These are phyloP conservation scores for Brachionus plicatilis DNA, from an alignment of 1,140 invertebrate species.

Conservation along the genomic window DNA sequence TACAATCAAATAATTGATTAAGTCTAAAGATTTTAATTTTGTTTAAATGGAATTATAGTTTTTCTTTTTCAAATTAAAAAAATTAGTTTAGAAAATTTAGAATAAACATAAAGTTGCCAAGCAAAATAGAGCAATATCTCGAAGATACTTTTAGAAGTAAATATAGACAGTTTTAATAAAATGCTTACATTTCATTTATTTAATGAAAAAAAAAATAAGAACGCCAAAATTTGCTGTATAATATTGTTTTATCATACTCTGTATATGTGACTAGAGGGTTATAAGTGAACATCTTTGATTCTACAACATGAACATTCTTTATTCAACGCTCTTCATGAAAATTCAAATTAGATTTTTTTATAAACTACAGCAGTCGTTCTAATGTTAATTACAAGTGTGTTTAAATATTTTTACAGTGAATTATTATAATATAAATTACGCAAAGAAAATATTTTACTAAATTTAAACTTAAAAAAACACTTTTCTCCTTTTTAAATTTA, in stretches of 20 bases:
- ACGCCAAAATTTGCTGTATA: not conserved
- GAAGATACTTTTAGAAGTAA: not conserved
- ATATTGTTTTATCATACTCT: not conserved
- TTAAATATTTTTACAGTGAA: not conserved
- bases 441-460: not conserved
- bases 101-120: not conserved
- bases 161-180: not conserved
- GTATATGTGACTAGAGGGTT: not conserved
- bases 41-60: not conserved
- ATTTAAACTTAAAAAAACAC: not conserved
- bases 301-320: not conserved
- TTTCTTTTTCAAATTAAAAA: not conserved
- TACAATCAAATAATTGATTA: no score
- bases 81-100: not conserved
- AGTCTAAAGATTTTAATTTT: no score
- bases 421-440: not conserved
- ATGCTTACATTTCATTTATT: not conserved
- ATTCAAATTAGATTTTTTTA: not conserved
- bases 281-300: not conserved
- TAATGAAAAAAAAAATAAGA: not conserved
- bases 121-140: not conserved
- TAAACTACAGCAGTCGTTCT: not conserved
- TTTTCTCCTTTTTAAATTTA: not conserved
- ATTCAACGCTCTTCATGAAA: not conserved
- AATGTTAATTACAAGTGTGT: not conserved